These are phyloP conservation scores for Lepus americanus DNA, from an alignment of 2,113 vertebrate genomes.

Conservation along the genomic window DNA sequence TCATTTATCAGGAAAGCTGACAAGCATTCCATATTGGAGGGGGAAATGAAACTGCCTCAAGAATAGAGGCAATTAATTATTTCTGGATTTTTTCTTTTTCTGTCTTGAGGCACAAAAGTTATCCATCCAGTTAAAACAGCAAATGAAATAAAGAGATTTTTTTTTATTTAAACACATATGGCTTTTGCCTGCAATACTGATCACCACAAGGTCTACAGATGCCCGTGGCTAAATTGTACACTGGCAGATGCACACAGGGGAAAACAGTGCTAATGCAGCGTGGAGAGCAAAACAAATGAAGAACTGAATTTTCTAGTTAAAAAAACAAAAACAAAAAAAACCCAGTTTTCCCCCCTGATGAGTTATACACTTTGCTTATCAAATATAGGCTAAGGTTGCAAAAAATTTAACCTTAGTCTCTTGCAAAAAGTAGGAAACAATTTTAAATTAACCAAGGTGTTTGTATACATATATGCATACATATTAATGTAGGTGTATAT, in stretches of 20 bases:
- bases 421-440: slow-evolving; percentile 62
- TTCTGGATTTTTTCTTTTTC: slow-evolving; percentile 93
- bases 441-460: slow-evolving; percentile 43
- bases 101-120: slow-evolving; percentile 93
- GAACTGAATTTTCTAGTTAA: slow-evolving; percentile 83
- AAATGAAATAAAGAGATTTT: slow-evolving; percentile 91
- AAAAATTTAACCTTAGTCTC: slow-evolving; percentile 41
- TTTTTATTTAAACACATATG: slow-evolving; percentile 92
- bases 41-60: slow-evolving; percentile 93
- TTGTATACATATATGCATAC: neutral
- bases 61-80: slow-evolving; percentile 97
- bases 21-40: slow-evolving; percentile 97
- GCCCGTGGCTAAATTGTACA: slow-evolving; percentile 93
- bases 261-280: slow-evolving; percentile 91
- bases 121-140: slow-evolving; percentile 92
- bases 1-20: slow-evolving; percentile 98
- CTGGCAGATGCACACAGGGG: slow-evolving; percentile 91
- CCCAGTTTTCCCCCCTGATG: neutral
- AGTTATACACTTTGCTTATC: slow-evolving; percentile 76
- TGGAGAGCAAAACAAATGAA: slow-evolving; percentile 95
- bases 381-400: slow-evolving; percentile 71
- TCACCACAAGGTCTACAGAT: slow-evolving; percentile 91
- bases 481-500: neutral
- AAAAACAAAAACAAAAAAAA: slow-evolving; percentile 46
- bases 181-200: slow-evolving; percentile 92